These are phyloP conservation scores for Pelobates fuscus DNA, from an alignment of 2,113 vertebrate genomes.

Conservation along the genomic window DNA sequence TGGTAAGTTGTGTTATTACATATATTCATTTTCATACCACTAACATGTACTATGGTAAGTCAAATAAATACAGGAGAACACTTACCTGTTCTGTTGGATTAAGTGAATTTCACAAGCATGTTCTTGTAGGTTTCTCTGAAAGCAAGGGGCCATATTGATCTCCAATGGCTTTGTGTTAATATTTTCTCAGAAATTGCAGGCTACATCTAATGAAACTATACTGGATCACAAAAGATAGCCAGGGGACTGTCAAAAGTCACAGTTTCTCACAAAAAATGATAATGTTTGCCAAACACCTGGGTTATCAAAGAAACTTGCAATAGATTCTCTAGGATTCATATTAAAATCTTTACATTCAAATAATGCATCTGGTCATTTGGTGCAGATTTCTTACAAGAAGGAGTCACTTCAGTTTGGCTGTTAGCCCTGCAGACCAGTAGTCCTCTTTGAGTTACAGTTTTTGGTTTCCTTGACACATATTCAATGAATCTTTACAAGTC, in stretches of 20 bases:
- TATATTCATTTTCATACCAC: no score
- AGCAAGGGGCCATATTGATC: background rate
- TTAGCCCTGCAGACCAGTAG: background rate
- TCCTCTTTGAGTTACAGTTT: background rate
- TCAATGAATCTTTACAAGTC: no score
- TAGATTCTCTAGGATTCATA: background rate
- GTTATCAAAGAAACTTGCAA: no score
- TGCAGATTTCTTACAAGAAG: background rate
- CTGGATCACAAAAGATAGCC: background rate
- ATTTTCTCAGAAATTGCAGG: background rate
- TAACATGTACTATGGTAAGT: no score
- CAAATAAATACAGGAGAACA: no score
- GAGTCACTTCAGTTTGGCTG: background rate
- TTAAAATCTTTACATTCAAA: background rate
- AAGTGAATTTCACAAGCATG: conserved; percentile 8
- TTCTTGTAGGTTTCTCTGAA: background rate
- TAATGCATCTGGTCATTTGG: no score
- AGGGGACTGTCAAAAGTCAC: background rate
- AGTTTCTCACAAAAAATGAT: background rate
- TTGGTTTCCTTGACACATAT: no score
- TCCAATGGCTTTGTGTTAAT: background rate
- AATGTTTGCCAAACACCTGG: background rate
- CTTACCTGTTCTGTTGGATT: conserved; percentile 31
- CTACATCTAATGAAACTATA: background rate
- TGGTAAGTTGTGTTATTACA: no score